Evolutionary conservation across 1,140 invertebrate genomes (phyloP), one percentile per base, ranked within the genome.

Genomic region (Drosophila sp.): DNA sequence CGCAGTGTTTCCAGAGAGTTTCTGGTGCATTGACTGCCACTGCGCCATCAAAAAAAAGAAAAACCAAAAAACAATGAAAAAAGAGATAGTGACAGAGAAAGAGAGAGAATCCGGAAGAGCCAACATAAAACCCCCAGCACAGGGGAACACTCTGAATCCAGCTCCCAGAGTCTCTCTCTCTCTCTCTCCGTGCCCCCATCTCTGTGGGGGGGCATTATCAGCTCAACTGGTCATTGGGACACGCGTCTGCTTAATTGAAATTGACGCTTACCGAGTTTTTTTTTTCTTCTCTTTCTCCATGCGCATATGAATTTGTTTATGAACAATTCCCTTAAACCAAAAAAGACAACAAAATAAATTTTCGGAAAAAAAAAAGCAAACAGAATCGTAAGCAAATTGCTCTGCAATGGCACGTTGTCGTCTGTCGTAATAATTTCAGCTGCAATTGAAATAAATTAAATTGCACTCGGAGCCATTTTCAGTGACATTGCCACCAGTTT

Each of bases 381-480:
- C 50, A 55, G 56, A 70, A 32, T 54, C 66, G 44, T 56, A 50
- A 62, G 72, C 73, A 85, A 85, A 82, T 87, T 87, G 76, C 80
- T 72, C 35, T 80, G 76, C 76, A 76, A 64, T 72, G 76, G 69
- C 83, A 74, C 64, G 80, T 89, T 87, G 79, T 87, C 83, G 72
- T 66, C 77, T 80, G 78, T 81, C 79, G 84, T 89, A 89, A 89
- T 89, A 89, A 89, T 89, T 63, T 89, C 69, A 61, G 63, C 67
- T 78, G 84, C 84, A 89, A 89, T 89, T 89, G 84, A 89, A 89
- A 89, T 89, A 89, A 89, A 89, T 89, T 89, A 89, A 89, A 89
- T 89, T 89, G 84, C 85, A 89, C 75, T 70, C 69, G 80, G 73
- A 86, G 79, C 83, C 83, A 81, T 82, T 82, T 77, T 65, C 72